Evolutionary conservation across 2,113 vertebrate species (phyloP), one percentile per base, ranked within the genome.

Genomic region (Oreochromis spilurus): DNA sequence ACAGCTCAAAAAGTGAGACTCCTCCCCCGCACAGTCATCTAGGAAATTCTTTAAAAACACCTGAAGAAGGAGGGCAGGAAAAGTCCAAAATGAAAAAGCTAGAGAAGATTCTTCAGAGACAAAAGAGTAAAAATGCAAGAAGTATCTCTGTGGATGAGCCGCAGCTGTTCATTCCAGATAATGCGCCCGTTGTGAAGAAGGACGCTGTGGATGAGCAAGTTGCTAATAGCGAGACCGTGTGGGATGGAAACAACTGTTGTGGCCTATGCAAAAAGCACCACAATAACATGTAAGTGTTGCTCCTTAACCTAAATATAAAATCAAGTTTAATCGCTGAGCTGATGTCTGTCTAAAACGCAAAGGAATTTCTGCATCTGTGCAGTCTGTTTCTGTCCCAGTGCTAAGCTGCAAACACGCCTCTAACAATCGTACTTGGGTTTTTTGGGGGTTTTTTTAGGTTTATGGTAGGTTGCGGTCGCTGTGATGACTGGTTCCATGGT

Each of bases 401-500:
- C 24, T 78, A 14, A 45, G 60, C 10, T 24, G 19, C 26, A 53
- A 34, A 78, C 57, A 54, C 52, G 16, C 16, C 31, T 62, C 84
- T 26, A 52, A 52, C 16, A 70, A 79, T 54, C 3, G 54, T 4
- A 9, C 6, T 3, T 0, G 0, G 24, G 3, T 1, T 72, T 16
- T 4, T 87, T 81, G 1, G 26, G 26, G 26, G 0, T 19, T 7
- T 19, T 62, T 93, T 62, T 88, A 99, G 99, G 96, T 99, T 99
- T 92, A 99, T 99, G 99, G 98, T 99, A 16, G 99, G 99, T 84
- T 99, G 99, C 57, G 98, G 99, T 60, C 97, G 97, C 91, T 99
- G 99, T 88, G 98, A 99, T 81, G 99, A 99, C 95, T 99, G 99
- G 99, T 99, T 99, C 96, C 99, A 99, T 2, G 98, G 99, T 6